Percentiles rank a stretch among this genome's conserved stretches.
Conservation (phyloP, 1,140 invertebrate species). For the Drosophila hydei region DNA sequence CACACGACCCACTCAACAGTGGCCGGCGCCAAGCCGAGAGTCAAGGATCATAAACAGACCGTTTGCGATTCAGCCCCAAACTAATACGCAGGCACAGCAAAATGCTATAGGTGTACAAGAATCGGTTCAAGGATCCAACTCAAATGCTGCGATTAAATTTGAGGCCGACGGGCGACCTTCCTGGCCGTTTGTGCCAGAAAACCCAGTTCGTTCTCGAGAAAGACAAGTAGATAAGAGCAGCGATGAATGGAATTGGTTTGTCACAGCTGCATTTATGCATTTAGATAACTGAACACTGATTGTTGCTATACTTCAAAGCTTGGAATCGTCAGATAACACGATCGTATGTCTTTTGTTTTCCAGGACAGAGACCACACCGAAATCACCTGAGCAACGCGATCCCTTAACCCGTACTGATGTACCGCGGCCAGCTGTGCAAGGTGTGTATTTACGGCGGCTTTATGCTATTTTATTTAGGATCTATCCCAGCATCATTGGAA, state of each 20-base stretch:
- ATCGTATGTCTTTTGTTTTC: background rate
- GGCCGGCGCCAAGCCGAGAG: background rate
- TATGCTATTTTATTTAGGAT: too few relatives aligned
- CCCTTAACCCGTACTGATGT: constrained; percentile 30
- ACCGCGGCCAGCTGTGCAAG: constrained; percentile 20
- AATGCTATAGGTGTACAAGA: too few relatives aligned
- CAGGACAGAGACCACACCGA: constrained; percentile 36
- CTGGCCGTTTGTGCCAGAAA: too few relatives aligned
- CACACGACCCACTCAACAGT: too few relatives aligned
- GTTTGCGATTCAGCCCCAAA: background rate
- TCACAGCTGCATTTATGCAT: constrained; percentile 14
- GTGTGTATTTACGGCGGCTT: background rate
- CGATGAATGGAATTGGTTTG: constrained; percentile 24
- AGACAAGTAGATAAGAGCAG: too few relatives aligned
- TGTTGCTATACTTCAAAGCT: constrained; percentile 1
- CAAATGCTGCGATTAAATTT: too few relatives aligned
- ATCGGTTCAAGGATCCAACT: too few relatives aligned
- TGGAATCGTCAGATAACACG: background rate
- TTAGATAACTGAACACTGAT: constrained; percentile 16
- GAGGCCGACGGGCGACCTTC: too few relatives aligned
- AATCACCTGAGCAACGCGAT: constrained; percentile 9
- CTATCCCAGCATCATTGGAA: too few relatives aligned
- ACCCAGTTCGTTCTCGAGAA: too few relatives aligned
- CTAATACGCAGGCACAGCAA: background rate
- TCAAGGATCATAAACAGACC: constrained; percentile 40